Evolutionary conservation across 2,888 invertebrate species (phyloP), one percentile per base, ranked within the genome.

Genomic region (Dermolepida albohirtum): DNA sequence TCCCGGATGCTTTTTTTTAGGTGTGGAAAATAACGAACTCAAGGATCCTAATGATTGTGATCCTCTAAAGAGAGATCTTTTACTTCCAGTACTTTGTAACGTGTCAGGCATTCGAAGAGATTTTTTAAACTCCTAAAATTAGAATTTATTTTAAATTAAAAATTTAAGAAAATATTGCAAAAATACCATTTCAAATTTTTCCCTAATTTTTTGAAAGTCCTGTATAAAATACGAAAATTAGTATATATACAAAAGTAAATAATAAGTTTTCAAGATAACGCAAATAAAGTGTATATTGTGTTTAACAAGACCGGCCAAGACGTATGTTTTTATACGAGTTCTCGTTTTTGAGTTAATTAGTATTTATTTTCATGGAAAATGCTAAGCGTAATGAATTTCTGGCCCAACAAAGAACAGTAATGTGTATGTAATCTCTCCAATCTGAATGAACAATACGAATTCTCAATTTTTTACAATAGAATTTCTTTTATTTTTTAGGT

Each of bases 121-220:
- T 76, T 89, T 87, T 75, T 87, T 87, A 78, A 91, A 90, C 77
- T 90, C 89, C 91, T 91, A 79, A 63, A 62, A 66, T 43, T 49
- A 51, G 49, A 59, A 69, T 63, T 12, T n/a, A n/a, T 11, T 40
- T 44, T 16, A 14, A 10, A 12, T 66, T 52, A 52, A 67, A 44
- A 66, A 34, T 6, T 34, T 40, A 8, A 40, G 8, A 14, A 1
- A 17, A 17, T 41, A 27, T 22, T 5, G n/a, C 10, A 7, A 41
- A n/a, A 74, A 85, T 86, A 86, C 87, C 86, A 81, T 79, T 72
- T 84, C 85, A 73, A 85, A 78, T 77, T 84, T 81, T 83, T 84
- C 85, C 81, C 85, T 82, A 55, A 82, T 76, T 74, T 80, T 80
- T 81, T 85, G 85, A 84, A 86, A 86, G 84, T 85, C 86, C 86